Percentiles rank a stretch among this genome's conserved stretches.
Evolutionary conservation across 2,797 vertebrate species (phyloP).

Genomic region (Hozukius guyotensis): DNA sequence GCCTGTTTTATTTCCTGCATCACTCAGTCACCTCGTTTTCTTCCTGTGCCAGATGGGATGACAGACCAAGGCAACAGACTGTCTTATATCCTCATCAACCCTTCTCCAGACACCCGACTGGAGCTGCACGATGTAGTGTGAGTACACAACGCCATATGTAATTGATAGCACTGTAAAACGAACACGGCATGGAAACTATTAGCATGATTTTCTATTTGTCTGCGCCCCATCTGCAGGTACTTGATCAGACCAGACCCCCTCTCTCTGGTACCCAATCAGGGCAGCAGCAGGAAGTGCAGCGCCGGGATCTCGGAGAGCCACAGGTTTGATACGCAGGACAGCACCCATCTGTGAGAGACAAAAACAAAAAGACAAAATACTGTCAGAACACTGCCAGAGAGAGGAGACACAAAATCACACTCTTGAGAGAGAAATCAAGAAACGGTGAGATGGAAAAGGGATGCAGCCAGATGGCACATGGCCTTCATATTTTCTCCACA

Average conservation of each 20-base stretch:
- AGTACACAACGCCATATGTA: slow-evolving; percentile 61
- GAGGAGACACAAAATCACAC: slow-evolving; percentile 14
- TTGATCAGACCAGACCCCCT: slow-evolving; percentile 88
- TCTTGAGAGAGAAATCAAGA: slow-evolving; percentile 14
- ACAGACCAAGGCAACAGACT: slow-evolving; percentile 87
- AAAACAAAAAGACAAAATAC: slow-evolving; percentile 16
- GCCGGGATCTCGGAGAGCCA: slow-evolving; percentile 79
- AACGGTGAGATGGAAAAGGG: neutral
- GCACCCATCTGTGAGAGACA: slow-evolving; percentile 84
- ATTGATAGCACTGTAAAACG: neutral
- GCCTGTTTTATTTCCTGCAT: slow-evolving; percentile 63
- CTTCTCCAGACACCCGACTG: slow-evolving; percentile 85
- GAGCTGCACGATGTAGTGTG: slow-evolving; percentile 89
- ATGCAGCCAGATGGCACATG: slow-evolving; percentile 19
- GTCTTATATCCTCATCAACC: slow-evolving; percentile 90
- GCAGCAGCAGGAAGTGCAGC: slow-evolving; percentile 80
- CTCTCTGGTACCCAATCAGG: slow-evolving; percentile 83
- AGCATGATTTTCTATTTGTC: neutral
- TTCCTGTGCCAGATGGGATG: slow-evolving; percentile 84
- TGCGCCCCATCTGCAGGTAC: slow-evolving; percentile 74
- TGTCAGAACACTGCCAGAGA: slow-evolving; percentile 34
- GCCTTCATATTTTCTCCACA: slow-evolving; percentile 31
- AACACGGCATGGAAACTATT: neutral
- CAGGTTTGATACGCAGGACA: slow-evolving; percentile 84
- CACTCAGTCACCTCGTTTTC: slow-evolving; percentile 43